A percentile compares a stretch with the other conserved stretches of the same genome.
Conservation (phyloP, 2,113 vertebrate genomes). For the Onychorhynchus coronatus region DNA sequence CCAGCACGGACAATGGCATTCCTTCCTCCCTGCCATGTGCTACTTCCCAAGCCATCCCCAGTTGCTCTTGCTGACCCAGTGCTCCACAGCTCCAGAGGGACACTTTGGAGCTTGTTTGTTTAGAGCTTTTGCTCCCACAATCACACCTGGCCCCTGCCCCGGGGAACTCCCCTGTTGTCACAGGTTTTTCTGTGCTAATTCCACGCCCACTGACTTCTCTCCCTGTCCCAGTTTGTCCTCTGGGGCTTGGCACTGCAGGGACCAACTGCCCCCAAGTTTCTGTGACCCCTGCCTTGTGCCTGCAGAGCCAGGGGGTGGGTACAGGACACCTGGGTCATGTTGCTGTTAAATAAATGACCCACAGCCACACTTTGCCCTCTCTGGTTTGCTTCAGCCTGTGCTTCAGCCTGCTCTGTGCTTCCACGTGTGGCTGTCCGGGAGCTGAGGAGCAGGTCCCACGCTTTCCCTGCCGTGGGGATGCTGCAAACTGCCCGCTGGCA, state of each 20-base stretch:
- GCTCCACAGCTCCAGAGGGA: neutral
- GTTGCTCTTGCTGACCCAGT: neutral
- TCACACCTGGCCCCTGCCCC: neutral
- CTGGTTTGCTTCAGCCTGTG: neutral
- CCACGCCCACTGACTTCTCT: neutral
- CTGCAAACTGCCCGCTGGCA: neutral
- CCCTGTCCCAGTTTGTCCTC: neutral
- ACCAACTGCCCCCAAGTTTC: neutral
- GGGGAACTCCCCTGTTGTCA: neutral
- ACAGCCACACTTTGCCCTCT: neutral
- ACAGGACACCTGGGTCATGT: neutral
- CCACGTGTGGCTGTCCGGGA: neutral
- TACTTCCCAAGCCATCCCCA: neutral
- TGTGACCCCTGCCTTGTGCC: neutral
- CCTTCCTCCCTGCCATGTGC: neutral
- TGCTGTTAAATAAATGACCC: neutral
- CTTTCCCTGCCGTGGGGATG: neutral
- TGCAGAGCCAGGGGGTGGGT: neutral
- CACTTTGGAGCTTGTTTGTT: neutral
- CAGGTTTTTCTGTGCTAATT: neutral
- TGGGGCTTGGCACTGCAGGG: conserved; percentile 29
- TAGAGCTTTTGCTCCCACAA: neutral
- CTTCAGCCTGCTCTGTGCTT: neutral
- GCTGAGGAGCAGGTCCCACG: neutral
- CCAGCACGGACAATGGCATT: neutral